Evolutionary conservation across 2,888 invertebrate species (phyloP), one percentile per base, ranked within the genome.

Genomic region (Stenodera caucasica): DNA sequence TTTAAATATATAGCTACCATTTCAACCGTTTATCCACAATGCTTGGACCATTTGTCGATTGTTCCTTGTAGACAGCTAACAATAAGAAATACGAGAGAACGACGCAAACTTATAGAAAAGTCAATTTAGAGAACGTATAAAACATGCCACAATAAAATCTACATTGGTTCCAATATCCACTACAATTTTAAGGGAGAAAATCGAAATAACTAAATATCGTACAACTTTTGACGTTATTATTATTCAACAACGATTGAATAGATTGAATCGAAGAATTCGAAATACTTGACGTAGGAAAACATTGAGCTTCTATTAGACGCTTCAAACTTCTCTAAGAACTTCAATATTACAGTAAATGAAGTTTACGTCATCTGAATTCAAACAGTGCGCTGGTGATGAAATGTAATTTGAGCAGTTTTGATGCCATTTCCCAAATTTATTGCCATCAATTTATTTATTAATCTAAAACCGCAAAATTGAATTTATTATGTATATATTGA

Each of bases 321-420:
- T 51, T 29, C 6, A 51, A 51, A 51, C 9, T 32, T 30, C 23
- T 26, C 51, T 29, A 29, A 51, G 15, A 51, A 51, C 30, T 51
- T 26, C 14, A 12, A 51, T 51, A 29, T 29, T 50, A 50, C 15
- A n/a, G 50, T 14, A 50, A 50, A 51, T 51, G 51, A 51, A 18
- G 14, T 51, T 51, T 21, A 26, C 26, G 26, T 26, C 51, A 51
- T 11, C 14, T 51, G n/a, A 30, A n/a, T n/a, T n/a, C n/a, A n/a
- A n/a, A n/a, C n/a, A n/a, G n/a, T n/a, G n/a, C n/a, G n/a, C n/a
- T n/a, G n/a, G n/a, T n/a, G n/a, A n/a, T n/a, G n/a, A n/a, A n/a
- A n/a, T n/a, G n/a, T n/a, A n/a, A n/a, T n/a, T n/a, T n/a, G n/a
- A n/a, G n/a, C n/a, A n/a, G n/a, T 26, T 26, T 26, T 5, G 26